These are phyloP conservation scores for Neria commutata DNA, from an alignment of 2,888 invertebrate genomes.

Conservation along the genomic window DNA sequence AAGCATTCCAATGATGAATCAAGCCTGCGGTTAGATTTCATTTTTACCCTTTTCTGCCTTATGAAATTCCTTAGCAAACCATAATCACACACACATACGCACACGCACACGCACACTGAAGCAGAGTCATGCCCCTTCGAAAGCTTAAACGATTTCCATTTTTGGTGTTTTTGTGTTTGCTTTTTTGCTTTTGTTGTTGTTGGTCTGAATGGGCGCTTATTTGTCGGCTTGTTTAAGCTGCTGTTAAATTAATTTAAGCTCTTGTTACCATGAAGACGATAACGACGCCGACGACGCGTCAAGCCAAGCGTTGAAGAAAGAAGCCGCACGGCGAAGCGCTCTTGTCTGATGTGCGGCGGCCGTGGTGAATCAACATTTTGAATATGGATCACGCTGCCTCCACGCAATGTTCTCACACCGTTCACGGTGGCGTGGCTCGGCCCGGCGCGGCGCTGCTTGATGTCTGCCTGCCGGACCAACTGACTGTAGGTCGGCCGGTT, in stretches of 20 bases:
- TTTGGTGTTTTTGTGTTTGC: too few species aligned
- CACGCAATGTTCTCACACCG: too few species aligned
- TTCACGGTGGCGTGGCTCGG: too few species aligned
- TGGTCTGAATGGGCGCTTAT: neutral
- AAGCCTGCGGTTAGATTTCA: neutral
- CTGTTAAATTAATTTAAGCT: constrained; percentile 29
- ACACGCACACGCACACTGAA: neutral
- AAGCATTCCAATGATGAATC: neutral
- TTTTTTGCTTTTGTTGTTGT: neutral
- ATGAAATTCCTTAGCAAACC: neutral
- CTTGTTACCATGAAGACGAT: constrained; percentile 24
- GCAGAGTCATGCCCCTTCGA: too few species aligned
- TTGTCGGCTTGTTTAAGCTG: neutral
- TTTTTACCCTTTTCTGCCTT: too few species aligned
- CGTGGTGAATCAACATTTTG: constrained; percentile 16
- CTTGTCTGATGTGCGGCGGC: neutral
- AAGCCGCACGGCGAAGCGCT: neutral
- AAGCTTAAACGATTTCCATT: too few species aligned
- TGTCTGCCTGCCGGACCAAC: too few species aligned
- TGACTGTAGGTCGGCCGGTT: too few species aligned
- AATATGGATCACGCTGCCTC: constrained; percentile 15
- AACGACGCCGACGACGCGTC: neutral
- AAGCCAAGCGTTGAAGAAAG: neutral
- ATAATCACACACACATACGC: neutral
- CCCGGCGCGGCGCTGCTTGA: too few species aligned